Evolutionary conservation across 92 coral and sea anemone genomes (phyloP), one percentile per base, ranked within the genome.

Genomic region (Chrysogorgia sp.): DNA sequence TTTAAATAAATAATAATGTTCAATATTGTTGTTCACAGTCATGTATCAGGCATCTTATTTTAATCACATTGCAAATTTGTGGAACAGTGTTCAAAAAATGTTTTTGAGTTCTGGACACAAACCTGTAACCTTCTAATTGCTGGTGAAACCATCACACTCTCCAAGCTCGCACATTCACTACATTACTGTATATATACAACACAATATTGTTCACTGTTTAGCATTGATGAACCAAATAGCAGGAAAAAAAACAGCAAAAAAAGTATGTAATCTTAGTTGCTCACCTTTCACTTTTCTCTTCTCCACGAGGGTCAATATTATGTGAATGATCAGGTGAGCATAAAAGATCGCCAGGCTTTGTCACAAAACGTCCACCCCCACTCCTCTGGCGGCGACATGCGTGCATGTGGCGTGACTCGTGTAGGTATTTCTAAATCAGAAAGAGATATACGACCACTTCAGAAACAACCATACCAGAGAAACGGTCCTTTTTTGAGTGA

Each of bases 401-500:
- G 79, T 96, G 99, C 83, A 88, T 96, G 79, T 96, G 99, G 23
- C 99, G 87, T 20, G 99, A 96, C 84, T 96, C 99, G 15, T 96
- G 99, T n/a, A 96, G 96, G 52, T 96, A 96, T 89, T 96, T 96
- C 99, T 96, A 74, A 21, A 29, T 30, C 45, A 71, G 5, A 2
- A 10, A 61, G 24, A 34, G 21, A n/a, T n/a, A 59, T 10, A 25
- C 15, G 7, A 59, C 4, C 21, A 59, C 29, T 8, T 22, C 63
- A 58, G 10, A 31, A 58, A 25, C 3, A 6, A 1, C 25, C 10
- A 15, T 58, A 1, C 10, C 63, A 58, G 12, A 19, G 58, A 2
- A 52, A 3, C 2, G 23, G 22, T 19, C 58, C 58, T 52, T 2
- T 4, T 12, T 26, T 3, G n/a, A 52, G 19, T 52, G 23, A 3